These are phyloP conservation scores for Corydoras maculifer DNA, from an alignment of 2,113 vertebrate genomes.

Conservation along the genomic window DNA sequence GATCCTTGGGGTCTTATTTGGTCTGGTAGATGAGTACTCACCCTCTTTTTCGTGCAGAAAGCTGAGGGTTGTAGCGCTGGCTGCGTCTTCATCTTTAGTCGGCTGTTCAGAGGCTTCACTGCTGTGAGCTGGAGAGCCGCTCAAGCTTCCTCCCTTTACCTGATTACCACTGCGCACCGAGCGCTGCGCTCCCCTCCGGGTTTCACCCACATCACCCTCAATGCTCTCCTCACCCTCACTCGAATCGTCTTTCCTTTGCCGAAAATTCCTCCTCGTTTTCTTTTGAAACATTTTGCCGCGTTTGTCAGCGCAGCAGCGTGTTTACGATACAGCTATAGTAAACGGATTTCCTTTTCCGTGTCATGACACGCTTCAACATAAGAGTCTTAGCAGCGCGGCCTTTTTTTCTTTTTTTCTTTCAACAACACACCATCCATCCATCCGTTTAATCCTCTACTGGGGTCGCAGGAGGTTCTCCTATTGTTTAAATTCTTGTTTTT, in stretches of 20 bases:
- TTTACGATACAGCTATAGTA: neutral
- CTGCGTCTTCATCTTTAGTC: neutral
- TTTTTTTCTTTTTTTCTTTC: too few species aligned
- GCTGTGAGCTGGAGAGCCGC: constrained; percentile 17
- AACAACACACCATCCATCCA: too few species aligned
- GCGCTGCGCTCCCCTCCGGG: neutral
- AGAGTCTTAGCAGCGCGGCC: too few species aligned
- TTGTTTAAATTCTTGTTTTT: too few species aligned
- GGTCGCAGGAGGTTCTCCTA: too few species aligned
- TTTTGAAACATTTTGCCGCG: neutral
- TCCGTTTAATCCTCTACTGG: too few species aligned
- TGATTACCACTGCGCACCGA: neutral
- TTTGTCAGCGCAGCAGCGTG: neutral
- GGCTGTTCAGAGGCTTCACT: neutral
- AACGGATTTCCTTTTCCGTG: too few species aligned
- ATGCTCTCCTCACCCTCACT: neutral
- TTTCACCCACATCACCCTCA: neutral
- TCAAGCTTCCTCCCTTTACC: neutral
- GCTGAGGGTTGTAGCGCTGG: neutral
- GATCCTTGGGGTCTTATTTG: neutral
- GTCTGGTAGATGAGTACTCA: neutral
- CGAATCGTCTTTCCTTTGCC: neutral
- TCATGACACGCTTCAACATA: too few species aligned
- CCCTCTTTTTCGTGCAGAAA: neutral
- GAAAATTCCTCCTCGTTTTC: neutral